Conservation (phyloP, 2,888 invertebrate species). For the Ametastegia equiseti region DNA sequence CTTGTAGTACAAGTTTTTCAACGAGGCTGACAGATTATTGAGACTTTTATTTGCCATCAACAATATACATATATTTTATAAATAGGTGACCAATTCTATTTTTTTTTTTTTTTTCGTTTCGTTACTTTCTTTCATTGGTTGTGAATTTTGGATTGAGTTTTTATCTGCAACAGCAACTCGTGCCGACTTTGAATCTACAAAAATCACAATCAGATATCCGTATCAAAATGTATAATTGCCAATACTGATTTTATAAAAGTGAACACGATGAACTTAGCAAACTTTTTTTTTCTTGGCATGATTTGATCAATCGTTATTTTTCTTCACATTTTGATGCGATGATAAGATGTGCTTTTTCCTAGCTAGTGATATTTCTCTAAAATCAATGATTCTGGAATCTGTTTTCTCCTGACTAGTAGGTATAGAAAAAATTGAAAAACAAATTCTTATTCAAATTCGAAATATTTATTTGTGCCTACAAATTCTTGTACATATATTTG, state of each 20-base stretch:
- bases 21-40: neutral
- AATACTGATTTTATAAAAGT: neutral
- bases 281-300: neutral
- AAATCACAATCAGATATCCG: too few species aligned
- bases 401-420: neutral
- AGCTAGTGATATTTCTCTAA: neutral
- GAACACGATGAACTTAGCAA: neutral
- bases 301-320: neutral
- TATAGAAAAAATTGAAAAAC: neutral
- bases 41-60: conserved; percentile 42
- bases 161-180: neutral
- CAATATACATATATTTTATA: conserved; percentile 13
- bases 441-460: neutral
- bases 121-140: conserved; percentile 29
- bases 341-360: neutral
- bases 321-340: neutral
- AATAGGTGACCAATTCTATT: conserved; percentile 16
- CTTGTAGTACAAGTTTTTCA: conserved; percentile 5
- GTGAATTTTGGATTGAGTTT: conserved; percentile 11
- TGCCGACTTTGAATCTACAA: conserved; percentile 18
- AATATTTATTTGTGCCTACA: neutral
- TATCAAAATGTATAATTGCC: neutral
- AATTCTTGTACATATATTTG: neutral
- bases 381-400: neutral
- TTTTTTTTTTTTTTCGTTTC: conserved; percentile 39